Evolutionary conservation across 2,113 vertebrate genomes (phyloP).

Genomic region (Callionymus lyra): DNA sequence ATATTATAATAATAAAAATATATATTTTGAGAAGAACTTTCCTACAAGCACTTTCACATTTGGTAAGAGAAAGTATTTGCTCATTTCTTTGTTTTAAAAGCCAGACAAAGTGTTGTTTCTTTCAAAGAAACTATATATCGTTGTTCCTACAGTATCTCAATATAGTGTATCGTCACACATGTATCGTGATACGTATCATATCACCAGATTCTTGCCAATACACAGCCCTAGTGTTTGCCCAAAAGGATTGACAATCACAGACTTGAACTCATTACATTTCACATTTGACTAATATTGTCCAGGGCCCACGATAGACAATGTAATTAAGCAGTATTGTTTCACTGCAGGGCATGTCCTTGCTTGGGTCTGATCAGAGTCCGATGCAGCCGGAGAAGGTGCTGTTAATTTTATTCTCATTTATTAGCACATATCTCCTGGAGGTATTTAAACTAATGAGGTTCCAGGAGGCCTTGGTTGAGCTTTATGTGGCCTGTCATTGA

Average conservation of each 20-base stretch:
- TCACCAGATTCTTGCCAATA: no score
- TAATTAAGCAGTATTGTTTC: slow-evolving; percentile 52
- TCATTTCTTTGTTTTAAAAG: no score
- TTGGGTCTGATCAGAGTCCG: slow-evolving; percentile 42
- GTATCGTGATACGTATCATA: no score
- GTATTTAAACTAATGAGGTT: slow-evolving; percentile 65
- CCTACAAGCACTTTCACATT: no score
- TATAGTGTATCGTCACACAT: no score
- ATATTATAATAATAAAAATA: no score
- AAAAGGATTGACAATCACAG: slow-evolving; percentile 29
- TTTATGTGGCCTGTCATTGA: slow-evolving; percentile 62
- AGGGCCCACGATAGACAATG: slow-evolving; percentile 43
- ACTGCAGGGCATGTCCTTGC: slow-evolving; percentile 58
- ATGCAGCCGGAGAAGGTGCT: slow-evolving; percentile 32
- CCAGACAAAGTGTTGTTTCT: no score
- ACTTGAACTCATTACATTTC: slow-evolving; percentile 32
- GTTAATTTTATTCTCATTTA: slow-evolving; percentile 68
- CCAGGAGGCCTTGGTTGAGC: slow-evolving; percentile 46
- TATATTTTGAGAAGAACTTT: no score
- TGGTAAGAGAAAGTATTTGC: no score
- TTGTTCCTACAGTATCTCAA: no score
- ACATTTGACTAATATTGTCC: slow-evolving; percentile 47
- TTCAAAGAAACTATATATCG: no score
- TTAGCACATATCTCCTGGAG: slow-evolving; percentile 66
- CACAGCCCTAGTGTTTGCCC: slow-evolving; percentile 9